Evolutionary conservation across 2,797 vertebrate species (phyloP).

Genomic region (Sebastes paucispinis): DNA sequence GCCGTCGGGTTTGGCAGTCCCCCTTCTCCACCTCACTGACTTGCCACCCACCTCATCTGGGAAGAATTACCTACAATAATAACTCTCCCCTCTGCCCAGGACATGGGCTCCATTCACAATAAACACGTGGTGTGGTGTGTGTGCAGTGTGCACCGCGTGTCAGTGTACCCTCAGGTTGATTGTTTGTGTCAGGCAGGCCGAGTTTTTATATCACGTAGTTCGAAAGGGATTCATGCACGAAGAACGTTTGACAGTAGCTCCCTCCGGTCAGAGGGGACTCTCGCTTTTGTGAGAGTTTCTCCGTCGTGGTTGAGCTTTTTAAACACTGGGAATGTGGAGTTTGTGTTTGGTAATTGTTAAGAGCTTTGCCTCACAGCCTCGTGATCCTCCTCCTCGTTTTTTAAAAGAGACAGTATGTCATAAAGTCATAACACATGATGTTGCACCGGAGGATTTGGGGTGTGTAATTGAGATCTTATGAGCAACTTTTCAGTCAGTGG

Average conservation of each 20-base stretch:
- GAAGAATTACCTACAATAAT: conserved; percentile 75
- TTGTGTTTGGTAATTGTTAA: conserved; percentile 9
- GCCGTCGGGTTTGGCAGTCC: conserved; percentile 14
- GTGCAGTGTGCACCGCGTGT: conserved; percentile 16
- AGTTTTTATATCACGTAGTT: conserved; percentile 16
- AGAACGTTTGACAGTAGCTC: background rate
- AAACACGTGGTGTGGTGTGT: conserved; percentile 62
- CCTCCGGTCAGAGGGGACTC: background rate
- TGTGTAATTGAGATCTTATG: background rate
- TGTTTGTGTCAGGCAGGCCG: conserved; percentile 40
- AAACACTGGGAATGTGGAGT: background rate
- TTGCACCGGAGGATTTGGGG: background rate
- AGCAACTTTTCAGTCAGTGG: background rate
- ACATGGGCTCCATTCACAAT: conserved; percentile 64
- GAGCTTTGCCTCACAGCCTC: background rate
- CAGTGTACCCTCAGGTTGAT: conserved; percentile 39
- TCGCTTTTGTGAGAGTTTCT: conserved; percentile 8
- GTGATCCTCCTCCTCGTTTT: background rate
- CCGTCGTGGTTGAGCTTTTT: background rate
- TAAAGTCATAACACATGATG: conserved; percentile 5
- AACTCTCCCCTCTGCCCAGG: conserved; percentile 44
- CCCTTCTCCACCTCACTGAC: conserved; percentile 34
- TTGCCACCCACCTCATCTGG: conserved; percentile 73
- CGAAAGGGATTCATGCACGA: conserved; percentile 17
- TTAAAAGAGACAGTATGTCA: conserved; percentile 36